Conservation (phyloP, 2,797 vertebrate species). For the Harpagifer antarcticus region DNA sequence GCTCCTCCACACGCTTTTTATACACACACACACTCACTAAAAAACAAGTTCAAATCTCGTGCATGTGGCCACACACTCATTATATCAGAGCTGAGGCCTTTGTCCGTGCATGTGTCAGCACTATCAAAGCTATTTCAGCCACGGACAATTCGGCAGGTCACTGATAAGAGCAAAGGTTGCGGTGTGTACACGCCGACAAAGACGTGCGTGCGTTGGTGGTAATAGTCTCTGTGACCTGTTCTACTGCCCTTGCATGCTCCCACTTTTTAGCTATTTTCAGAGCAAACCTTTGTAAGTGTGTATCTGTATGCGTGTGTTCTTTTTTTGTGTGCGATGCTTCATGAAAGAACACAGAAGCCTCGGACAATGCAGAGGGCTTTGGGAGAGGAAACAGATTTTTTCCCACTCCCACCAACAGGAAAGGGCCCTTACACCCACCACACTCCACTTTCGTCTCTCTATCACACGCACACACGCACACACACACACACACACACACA, state of each 20-base stretch:
- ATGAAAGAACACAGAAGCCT: conserved; percentile 74
- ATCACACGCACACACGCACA: conserved; percentile 27
- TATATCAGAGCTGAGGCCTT: conserved; percentile 66
- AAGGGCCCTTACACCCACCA: conserved; percentile 75
- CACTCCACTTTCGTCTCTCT: conserved; percentile 69
- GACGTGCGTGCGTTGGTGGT: conserved; percentile 21
- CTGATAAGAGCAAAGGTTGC: conserved; percentile 68
- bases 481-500: conserved; percentile 30
- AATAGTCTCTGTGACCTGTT: conserved; percentile 46
- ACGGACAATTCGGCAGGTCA: conserved; percentile 57
- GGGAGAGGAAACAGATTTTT: conserved; percentile 83
- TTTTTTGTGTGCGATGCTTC: conserved; percentile 54
- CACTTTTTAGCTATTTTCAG: conserved; percentile 77
- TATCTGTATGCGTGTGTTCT: conserved; percentile 15
- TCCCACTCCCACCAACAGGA: conserved; percentile 86
- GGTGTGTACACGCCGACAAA: conserved; percentile 13
- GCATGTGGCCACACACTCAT: conserved; percentile 41
- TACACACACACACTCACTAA: conserved; percentile 19
- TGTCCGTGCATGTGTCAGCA: conserved; percentile 69
- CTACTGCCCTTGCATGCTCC: conserved; percentile 49
- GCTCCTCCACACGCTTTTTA: conserved; percentile 67
- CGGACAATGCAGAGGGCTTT: conserved; percentile 79
- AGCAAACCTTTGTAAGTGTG: conserved; percentile 61
- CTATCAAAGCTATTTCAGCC: conserved; percentile 77
- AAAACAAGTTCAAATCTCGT: conserved; percentile 31